These are phyloP conservation scores for Simalia tracyae DNA, from an alignment of 2,797 vertebrate genomes.

Conservation along the genomic window DNA sequence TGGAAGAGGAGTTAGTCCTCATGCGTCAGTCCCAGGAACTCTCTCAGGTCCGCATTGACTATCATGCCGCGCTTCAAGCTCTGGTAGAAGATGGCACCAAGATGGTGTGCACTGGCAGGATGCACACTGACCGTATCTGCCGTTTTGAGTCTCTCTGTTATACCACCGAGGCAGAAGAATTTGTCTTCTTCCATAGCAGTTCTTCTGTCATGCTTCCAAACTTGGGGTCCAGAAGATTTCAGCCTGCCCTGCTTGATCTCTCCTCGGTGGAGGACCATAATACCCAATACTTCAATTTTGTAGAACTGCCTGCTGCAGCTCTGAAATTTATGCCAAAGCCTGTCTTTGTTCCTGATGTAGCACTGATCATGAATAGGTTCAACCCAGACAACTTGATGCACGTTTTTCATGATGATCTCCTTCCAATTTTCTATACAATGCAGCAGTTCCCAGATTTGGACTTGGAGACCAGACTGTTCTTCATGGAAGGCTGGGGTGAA, in stretches of 20 bases:
- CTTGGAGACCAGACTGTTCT: constrained; percentile 87
- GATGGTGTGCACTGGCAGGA: constrained; percentile 96
- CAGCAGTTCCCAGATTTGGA: constrained; percentile 90
- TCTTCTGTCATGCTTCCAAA: constrained; percentile 93
- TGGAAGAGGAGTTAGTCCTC: constrained; percentile 90
- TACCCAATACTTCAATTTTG: constrained; percentile 97
- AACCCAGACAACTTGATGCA: constrained; percentile 99
- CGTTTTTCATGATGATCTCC: constrained; percentile 93
- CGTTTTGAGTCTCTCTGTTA: constrained; percentile 97
- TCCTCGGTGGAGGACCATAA: constrained; percentile 98
- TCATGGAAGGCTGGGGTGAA: constrained; percentile 97
- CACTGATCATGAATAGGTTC: constrained; percentile 92
- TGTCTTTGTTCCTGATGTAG: constrained; percentile 93
- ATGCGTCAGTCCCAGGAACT: constrained; percentile 83
- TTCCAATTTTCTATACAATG: constrained; percentile 96
- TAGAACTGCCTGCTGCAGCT: constrained; percentile 90
- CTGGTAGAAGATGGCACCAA: constrained; percentile 90
- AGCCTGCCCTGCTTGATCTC: constrained; percentile 92
- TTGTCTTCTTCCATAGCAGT: constrained; percentile 96
- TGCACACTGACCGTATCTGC: constrained; percentile 96
- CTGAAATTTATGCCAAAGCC: constrained; percentile 95
- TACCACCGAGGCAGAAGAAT: constrained; percentile 91
- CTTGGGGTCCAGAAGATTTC: constrained; percentile 92
- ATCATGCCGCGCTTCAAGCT: constrained; percentile 86
- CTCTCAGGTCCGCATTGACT: constrained; percentile 84